phyloP scores from a whole-genome alignment of 2,888 invertebrate genomes.

The Nymphalis urticae region DNA sequence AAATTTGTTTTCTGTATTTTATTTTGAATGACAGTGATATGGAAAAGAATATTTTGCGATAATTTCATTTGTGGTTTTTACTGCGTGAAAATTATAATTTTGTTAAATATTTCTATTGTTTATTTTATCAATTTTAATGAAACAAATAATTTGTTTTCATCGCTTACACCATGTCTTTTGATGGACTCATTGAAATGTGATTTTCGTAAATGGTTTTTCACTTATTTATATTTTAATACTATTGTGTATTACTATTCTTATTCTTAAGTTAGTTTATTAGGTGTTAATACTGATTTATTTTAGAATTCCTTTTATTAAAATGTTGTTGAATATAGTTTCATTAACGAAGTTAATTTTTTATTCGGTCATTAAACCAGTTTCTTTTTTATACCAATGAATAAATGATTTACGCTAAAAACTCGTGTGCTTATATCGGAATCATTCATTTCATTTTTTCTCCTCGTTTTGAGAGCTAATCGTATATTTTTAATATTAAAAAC shows the following conservation, averaged over 20 bases:
- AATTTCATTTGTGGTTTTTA: too few relatives aligned
- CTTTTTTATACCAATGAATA: constrained; percentile 6
- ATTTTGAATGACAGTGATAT: too few relatives aligned
- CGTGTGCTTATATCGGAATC: not conserved
- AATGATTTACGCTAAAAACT: constrained; percentile 12
- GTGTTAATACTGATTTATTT: constrained; percentile 6
- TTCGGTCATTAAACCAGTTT: constrained; percentile 12
- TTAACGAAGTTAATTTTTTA: constrained; percentile 5
- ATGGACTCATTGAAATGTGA: too few relatives aligned
- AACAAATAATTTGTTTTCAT: too few relatives aligned
- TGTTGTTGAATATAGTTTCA: not conserved
- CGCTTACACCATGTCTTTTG: too few relatives aligned
- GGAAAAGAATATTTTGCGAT: too few relatives aligned
- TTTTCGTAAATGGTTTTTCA: too few relatives aligned
- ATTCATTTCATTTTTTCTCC: constrained; percentile 6
- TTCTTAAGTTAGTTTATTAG: constrained; percentile 7
- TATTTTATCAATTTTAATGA: too few relatives aligned
- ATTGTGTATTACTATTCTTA: not conserved
- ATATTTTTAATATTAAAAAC: constrained; percentile 14
- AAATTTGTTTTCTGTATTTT: too few relatives aligned
- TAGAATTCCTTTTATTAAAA: not conserved
- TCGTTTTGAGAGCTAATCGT: constrained; percentile 8
- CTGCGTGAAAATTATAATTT: too few relatives aligned
- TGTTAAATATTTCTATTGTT: not conserved
- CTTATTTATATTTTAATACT: not conserved